These are phyloP conservation scores for Cephus spinipes DNA, from an alignment of 2,888 invertebrate genomes.

Conservation along the genomic window DNA sequence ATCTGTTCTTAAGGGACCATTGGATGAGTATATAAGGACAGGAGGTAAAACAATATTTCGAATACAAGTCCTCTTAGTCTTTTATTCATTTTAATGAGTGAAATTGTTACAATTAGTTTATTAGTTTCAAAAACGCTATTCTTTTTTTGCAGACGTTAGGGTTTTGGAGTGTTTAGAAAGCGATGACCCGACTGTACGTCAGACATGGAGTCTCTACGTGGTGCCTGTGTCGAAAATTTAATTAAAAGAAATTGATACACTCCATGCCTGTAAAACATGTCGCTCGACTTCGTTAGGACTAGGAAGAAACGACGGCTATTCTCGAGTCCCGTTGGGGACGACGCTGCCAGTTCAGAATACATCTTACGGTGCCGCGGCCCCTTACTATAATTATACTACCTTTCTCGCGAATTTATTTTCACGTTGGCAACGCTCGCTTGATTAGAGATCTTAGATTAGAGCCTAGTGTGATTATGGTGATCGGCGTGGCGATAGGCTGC, in stretches of 20 bases:
- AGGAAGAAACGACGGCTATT: not conserved
- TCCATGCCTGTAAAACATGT: not conserved
- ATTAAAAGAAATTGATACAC: not conserved
- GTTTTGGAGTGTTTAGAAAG: slow-evolving; percentile 67
- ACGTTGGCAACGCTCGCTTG: not conserved
- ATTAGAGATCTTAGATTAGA: not conserved
- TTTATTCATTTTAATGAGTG: not conserved
- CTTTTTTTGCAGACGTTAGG: slow-evolving; percentile 66
- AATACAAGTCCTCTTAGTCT: not conserved
- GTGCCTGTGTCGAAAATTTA: slow-evolving; percentile 49
- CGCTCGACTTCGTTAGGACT: not conserved
- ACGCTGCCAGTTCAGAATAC: not conserved
- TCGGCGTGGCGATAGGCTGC: not conserved
- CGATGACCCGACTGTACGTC: slow-evolving; percentile 67
- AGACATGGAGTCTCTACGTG: slow-evolving; percentile 68
- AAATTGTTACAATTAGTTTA: not conserved
- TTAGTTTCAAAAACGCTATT: not conserved
- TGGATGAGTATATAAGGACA: slow-evolving; percentile 67
- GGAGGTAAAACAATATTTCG: slow-evolving; percentile 61
- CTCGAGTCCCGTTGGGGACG: not conserved
- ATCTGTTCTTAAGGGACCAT: slow-evolving; percentile 62
- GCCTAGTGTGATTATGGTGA: not conserved
- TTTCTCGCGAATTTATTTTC: not conserved
- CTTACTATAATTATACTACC: not conserved
- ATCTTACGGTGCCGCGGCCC: not conserved